Conservation (phyloP, 2,888 invertebrate genomes). For the Drosophila robusta region DNA sequence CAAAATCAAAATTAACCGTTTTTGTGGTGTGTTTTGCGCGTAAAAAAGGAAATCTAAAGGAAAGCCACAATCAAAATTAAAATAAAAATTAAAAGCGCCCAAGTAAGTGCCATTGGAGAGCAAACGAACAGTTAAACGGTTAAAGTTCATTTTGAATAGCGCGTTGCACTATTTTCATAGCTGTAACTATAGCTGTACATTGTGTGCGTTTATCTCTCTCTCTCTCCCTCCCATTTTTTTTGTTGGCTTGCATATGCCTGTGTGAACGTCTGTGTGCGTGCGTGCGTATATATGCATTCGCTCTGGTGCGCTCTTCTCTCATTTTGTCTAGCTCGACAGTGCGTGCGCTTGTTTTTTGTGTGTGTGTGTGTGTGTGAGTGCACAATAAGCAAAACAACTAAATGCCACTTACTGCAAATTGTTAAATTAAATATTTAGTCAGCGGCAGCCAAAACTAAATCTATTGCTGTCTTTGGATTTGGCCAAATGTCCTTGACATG, state of each 20-base stretch:
- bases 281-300: conserved; percentile 31
- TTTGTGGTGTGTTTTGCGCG: conserved; percentile 48
- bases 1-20: conserved; percentile 63
- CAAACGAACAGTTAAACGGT: conserved; percentile 18
- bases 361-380: conserved; percentile 32
- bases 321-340: conserved; percentile 25
- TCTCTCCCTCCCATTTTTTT: neutral
- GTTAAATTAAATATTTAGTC: conserved; percentile 61
- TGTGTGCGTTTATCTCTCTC: conserved; percentile 18
- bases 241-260: conserved; percentile 12
- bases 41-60: conserved; percentile 19
- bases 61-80: conserved; percentile 1
- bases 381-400: conserved; percentile 64
- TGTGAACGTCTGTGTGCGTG: neutral
- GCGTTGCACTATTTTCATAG: conserved; percentile 49
- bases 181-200: conserved; percentile 55
- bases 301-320: conserved; percentile 12
- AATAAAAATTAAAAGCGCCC: conserved; percentile 39
- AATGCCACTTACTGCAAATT: conserved; percentile 58
- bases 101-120: conserved; percentile 15
- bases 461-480: conserved; percentile 23
- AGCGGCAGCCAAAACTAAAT: conserved; percentile 9
- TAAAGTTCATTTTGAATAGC: conserved; percentile 37
- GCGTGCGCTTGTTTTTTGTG: conserved; percentile 26
- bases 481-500: conserved; percentile 53